These are phyloP conservation scores for Tenualosa ilisha DNA, from an alignment of 2,797 vertebrate genomes.

Conservation along the genomic window DNA sequence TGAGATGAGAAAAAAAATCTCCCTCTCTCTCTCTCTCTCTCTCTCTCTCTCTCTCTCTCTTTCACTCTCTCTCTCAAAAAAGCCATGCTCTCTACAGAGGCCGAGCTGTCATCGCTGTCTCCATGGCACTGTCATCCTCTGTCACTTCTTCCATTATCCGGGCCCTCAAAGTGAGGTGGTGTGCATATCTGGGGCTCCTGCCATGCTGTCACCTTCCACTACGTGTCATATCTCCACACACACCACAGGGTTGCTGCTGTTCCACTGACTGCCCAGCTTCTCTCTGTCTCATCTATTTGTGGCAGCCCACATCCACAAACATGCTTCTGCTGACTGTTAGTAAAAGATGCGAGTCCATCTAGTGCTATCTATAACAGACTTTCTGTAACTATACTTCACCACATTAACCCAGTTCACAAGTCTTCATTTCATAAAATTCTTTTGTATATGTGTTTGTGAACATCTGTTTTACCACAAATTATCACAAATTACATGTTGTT, in stretches of 20 bases:
- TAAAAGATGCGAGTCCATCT: not conserved
- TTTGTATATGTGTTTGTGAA: not conserved
- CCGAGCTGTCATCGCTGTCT: conserved; percentile 59
- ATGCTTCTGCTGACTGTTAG: not conserved
- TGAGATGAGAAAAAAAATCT: not conserved
- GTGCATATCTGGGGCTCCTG: conserved; percentile 59
- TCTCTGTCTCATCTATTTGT: not conserved
- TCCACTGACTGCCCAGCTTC: not conserved
- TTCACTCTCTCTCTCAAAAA: conserved; percentile 29
- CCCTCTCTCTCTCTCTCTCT: too few relatives aligned
- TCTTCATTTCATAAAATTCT: not conserved
- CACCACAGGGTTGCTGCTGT: not conserved
- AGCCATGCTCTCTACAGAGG: conserved; percentile 50
- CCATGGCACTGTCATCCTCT: conserved; percentile 58
- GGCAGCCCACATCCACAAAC: not conserved
- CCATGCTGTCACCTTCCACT: conserved; percentile 55
- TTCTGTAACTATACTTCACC: not conserved
- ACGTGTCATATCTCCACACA: conserved; percentile 55
- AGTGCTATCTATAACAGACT: not conserved
- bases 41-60: not conserved
- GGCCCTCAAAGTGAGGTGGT: conserved; percentile 58
- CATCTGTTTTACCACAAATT: not conserved
- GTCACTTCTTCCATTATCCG: conserved; percentile 63
- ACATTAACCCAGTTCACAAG: not conserved
- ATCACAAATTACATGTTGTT: not conserved